Percentiles rank a stretch among this genome's conserved stretches.
These are phyloP conservation scores for Sepiola atlantica DNA, from an alignment of 2,888 invertebrate species.

Conservation along the genomic window DNA sequence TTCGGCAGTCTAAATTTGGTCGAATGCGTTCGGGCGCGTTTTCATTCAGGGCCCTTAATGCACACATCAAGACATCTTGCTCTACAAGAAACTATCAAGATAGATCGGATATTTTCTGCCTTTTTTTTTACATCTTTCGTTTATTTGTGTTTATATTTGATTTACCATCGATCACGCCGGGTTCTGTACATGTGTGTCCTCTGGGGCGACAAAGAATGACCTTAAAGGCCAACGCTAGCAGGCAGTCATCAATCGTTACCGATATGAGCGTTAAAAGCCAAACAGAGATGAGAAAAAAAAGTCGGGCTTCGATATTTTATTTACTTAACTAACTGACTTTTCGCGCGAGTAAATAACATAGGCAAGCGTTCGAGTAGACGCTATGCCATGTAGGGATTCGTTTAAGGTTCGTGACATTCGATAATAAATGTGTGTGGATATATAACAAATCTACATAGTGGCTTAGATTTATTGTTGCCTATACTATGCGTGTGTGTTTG, in stretches of 20 bases:
- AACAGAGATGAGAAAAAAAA: background rate
- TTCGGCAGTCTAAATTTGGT: too few species aligned
- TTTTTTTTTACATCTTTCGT: background rate
- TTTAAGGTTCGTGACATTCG: background rate
- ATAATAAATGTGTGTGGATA: background rate
- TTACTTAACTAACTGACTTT: background rate
- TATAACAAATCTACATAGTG: too few species aligned
- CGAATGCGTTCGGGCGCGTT: background rate
- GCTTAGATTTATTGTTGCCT: background rate
- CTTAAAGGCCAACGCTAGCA: background rate
- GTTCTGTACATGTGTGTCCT: background rate
- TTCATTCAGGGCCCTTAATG: background rate
- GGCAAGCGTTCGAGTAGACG: background rate
- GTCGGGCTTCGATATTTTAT: background rate
- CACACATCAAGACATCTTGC: background rate
- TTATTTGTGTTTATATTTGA: background rate
- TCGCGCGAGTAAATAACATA: background rate
- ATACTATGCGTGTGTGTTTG: background rate
- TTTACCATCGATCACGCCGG: background rate
- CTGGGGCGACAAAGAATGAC: background rate
- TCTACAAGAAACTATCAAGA: background rate
- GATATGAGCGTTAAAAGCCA: background rate
- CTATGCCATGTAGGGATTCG: background rate
- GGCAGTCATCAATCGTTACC: background rate
- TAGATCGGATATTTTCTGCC: background rate